Base-by-base conservation (phyloP, 1,140 invertebrate genomes). In the Bursaphelenchus mucronatus region DNA sequence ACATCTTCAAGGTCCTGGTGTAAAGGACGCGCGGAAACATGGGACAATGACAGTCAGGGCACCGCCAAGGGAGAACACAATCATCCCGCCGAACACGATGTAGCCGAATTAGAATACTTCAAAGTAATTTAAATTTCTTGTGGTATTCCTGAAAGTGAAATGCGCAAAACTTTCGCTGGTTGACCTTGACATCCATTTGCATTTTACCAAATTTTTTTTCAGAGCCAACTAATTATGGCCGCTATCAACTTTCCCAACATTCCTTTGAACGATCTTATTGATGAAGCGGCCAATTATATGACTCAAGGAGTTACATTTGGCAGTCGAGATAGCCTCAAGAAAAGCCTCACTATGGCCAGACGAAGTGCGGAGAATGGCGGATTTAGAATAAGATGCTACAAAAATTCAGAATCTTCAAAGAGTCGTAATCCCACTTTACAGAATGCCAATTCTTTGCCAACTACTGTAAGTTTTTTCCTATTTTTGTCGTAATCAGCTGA, bases 51-150 rank as follows among this genome's bases (percentile, higher is more conserved):
- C 49, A 54, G 47, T 11, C 70, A 73, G 17, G 73, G 74, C 41
- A 74, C 65, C 19, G 70, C 73, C n/a, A 75, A 75, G 39, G 73
- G 73, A 8, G 73, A 75, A 47, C 73, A 75, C 65, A 75, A 75
- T 52, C 73, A 75, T 46, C 30, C 66, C 0, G 65, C 73, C 13
- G 73, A 75, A 57, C 75, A 75, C 51, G 75, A 76, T 51, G 54
- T 75, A 8, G 73, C 73, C 11, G 73, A 75, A 54, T 54, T 75
- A 40, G 73, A 75, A 45, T 75, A 65, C 61, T 75, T 75, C 51
- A 75, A 75, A 62, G 70, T 70, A 21, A 40, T 53, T 53, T 65
- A 19, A 45, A 54, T 40, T 21, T 2, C 15, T 19, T 39, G 43
- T 44, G 7, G 49, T 19, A 52, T 59, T 0, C 41, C 6, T n/a